Percentiles rank a stretch among this genome's conserved stretches.
Evolutionary conservation across 1,140 invertebrate species (phyloP).

Genomic region (Plectrocnemia conspersa): DNA sequence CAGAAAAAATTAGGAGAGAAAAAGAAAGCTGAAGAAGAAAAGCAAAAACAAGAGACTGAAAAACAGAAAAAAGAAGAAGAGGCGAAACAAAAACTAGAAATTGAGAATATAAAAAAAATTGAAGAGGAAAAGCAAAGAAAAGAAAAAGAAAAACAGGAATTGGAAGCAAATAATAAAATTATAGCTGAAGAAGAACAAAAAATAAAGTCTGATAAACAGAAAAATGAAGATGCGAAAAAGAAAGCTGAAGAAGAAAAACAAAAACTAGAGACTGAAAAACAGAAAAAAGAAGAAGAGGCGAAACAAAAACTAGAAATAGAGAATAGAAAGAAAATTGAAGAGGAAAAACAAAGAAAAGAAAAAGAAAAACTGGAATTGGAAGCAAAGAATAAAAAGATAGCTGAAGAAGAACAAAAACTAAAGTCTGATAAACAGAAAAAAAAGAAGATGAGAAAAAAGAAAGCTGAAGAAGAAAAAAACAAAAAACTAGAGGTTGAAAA

Average conservation of each 20-base stretch:
- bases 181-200: neutral
- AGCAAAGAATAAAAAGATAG: slow-evolving; percentile 32
- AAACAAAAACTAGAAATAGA: slow-evolving; percentile 24
- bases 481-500: slow-evolving; percentile 18
- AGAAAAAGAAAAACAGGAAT: slow-evolving; percentile 17
- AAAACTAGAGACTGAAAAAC: slow-evolving; percentile 21
- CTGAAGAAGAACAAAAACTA: neutral
- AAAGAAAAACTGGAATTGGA: slow-evolving; percentile 35
- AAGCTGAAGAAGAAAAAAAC: slow-evolving; percentile 10
- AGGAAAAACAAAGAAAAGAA: slow-evolving; percentile 4
- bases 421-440: slow-evolving; percentile 10
- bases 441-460: slow-evolving; percentile 9
- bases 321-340: slow-evolving; percentile 25
- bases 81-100: slow-evolving; percentile 33
- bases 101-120: slow-evolving; percentile 29
- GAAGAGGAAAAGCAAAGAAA: slow-evolving; percentile 26
- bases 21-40: slow-evolving; percentile 20
- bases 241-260: slow-evolving; percentile 16
- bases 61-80: slow-evolving; percentile 29
- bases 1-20: neutral
- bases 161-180: neutral
- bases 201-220: slow-evolving; percentile 21
- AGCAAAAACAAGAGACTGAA: slow-evolving; percentile 30
- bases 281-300: slow-evolving; percentile 30
- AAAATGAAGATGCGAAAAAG: slow-evolving; percentile 27